These are phyloP conservation scores for Idaea straminata DNA, from an alignment of 2,888 invertebrate genomes.

Conservation along the genomic window DNA sequence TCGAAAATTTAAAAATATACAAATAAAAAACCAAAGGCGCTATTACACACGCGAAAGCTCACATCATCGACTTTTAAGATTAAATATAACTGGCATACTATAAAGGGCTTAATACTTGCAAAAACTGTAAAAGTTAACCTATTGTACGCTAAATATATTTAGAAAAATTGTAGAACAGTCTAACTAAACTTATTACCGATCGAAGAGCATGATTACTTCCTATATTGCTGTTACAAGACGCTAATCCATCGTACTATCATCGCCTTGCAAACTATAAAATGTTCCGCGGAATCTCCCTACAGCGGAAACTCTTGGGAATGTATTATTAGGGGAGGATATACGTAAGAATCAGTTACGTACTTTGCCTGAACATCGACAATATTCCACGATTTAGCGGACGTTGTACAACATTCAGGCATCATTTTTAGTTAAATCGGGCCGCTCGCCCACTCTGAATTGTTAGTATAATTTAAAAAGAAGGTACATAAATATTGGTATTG, in stretches of 20 bases:
- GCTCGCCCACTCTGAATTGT: conserved; percentile 14
- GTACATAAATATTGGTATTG: conserved; percentile 6
- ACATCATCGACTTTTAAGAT: conserved; percentile 33
- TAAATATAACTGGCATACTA: conserved; percentile 39
- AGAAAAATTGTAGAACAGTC: conserved; percentile 57
- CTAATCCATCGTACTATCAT: conserved; percentile 36
- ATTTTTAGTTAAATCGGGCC: conserved; percentile 4
- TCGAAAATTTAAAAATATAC: conserved; percentile 18
- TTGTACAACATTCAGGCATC: not conserved
- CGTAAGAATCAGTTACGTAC: conserved; percentile 17
- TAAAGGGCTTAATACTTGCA: conserved; percentile 48
- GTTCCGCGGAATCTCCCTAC: conserved; percentile 19
- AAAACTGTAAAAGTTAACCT: conserved; percentile 60
- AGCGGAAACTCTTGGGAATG: conserved; percentile 17
- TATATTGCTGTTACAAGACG: conserved; percentile 40
- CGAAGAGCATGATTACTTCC: conserved; percentile 50
- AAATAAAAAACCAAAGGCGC: conserved; percentile 31
- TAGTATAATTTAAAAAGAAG: conserved; percentile 3
- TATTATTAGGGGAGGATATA: conserved; percentile 21
- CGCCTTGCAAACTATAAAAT: conserved; percentile 46
- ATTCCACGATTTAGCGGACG: not conserved
- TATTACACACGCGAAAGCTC: conserved; percentile 38
- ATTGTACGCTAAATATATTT: conserved; percentile 64
- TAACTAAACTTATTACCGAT: conserved; percentile 64
- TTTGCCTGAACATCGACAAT: conserved; percentile 9